These are phyloP conservation scores for Anthonomus grandis DNA, from an alignment of 1,140 invertebrate genomes.

Conservation along the genomic window DNA sequence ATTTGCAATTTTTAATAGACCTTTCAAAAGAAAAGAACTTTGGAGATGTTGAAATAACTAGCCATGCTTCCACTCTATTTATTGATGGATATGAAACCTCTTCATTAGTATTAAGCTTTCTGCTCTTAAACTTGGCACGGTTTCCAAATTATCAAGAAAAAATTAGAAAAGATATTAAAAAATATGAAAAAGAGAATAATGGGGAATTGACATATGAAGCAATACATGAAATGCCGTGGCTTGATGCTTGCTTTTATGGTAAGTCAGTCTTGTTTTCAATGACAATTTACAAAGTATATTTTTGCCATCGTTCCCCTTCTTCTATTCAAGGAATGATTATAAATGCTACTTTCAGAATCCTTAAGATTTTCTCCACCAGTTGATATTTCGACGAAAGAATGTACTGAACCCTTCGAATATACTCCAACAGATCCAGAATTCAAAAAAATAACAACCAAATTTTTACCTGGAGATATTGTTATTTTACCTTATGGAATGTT, in stretches of 20 bases:
- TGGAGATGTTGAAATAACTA: not conserved
- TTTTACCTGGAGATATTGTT: constrained; percentile 23
- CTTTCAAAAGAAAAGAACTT: not conserved
- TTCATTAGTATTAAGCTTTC: constrained; percentile 8
- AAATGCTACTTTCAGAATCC: constrained; percentile 9
- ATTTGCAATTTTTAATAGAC: constrained; percentile 20
- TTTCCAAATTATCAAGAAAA: constrained; percentile 20
- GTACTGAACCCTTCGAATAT: constrained; percentile 8
- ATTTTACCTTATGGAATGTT: constrained; percentile 52
- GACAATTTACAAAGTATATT: not conserved
- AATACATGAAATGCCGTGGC: constrained; percentile 16
- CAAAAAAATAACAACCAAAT: constrained; percentile 47
- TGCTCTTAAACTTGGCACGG: constrained; percentile 13
- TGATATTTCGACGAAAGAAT: not conserved
- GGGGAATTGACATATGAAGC: constrained; percentile 19
- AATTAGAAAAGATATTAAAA: constrained; percentile 14
- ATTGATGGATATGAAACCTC: constrained; percentile 25
- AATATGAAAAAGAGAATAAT: constrained; percentile 12
- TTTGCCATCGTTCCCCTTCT: not conserved
- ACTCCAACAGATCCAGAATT: constrained; percentile 25
- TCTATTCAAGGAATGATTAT: not conserved
- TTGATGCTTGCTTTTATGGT: constrained; percentile 24
- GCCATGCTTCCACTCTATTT: constrained; percentile 14
- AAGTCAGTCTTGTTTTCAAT: not conserved
- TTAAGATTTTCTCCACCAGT: not conserved